Evolutionary conservation across 2,113 vertebrate species (phyloP).

Genomic region (Cinclus mexicanus): DNA sequence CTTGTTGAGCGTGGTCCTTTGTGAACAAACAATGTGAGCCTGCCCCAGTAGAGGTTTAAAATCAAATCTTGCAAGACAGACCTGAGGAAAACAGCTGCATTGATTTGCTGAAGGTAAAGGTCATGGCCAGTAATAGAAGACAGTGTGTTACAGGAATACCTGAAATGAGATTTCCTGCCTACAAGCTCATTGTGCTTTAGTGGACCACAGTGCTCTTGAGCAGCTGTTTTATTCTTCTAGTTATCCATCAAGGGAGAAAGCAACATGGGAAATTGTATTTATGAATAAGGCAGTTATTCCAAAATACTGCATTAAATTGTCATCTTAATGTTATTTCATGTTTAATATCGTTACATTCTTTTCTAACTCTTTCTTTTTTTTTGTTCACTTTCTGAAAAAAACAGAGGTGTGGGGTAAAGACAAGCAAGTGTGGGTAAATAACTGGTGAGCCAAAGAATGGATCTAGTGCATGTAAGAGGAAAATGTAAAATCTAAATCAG

Average conservation of each 20-base stretch:
- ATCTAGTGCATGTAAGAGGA: not conserved
- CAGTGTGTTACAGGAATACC: not conserved
- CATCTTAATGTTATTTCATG: not conserved
- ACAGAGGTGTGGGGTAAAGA: accelerated
- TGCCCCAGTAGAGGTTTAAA: not conserved
- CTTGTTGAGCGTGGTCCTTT: not conserved
- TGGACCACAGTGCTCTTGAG: not conserved
- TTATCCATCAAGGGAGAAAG: not conserved
- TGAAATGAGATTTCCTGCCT: not conserved
- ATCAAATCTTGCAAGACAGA: not conserved
- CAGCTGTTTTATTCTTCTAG: not conserved
- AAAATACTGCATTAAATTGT: not conserved
- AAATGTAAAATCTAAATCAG: slow-evolving; percentile 14
- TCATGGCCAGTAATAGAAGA: not conserved
- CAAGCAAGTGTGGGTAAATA: not conserved
- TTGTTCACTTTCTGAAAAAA: not conserved
- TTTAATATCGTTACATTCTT: not conserved
- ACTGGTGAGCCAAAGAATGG: not conserved
- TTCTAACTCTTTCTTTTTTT: not conserved
- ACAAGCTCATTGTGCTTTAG: not conserved
- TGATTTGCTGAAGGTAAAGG: not conserved
- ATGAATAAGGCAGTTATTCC: not conserved
- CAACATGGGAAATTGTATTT: not conserved
- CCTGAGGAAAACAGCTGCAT: not conserved
- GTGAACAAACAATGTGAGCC: not conserved